These are phyloP conservation scores for Ageneiosus marmoratus DNA, from an alignment of 2,113 vertebrate species.

Conservation along the genomic window DNA sequence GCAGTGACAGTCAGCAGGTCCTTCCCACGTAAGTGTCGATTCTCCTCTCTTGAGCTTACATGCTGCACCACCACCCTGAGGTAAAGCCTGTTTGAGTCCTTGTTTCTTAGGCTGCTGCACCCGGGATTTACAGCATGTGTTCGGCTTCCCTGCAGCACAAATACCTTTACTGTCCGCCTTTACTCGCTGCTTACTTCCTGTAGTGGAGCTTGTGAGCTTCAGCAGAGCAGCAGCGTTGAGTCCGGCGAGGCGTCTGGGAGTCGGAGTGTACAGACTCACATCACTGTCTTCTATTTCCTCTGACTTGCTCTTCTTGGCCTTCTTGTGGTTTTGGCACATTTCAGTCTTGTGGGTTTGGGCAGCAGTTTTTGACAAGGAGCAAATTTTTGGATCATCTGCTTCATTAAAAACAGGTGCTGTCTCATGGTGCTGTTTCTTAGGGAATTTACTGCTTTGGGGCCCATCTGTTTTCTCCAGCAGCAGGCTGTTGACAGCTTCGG, in stretches of 20 bases:
- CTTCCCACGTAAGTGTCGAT: slow-evolving; percentile 71
- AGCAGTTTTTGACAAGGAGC: slow-evolving; percentile 22
- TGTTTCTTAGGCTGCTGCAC: slow-evolving; percentile 56
- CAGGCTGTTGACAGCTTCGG: slow-evolving; percentile 91
- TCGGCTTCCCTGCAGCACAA: slow-evolving; percentile 6
- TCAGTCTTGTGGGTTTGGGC: slow-evolving; percentile 56
- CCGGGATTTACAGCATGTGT: slow-evolving; percentile 60
- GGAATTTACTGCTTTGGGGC: slow-evolving; percentile 60
- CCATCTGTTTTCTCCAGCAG: slow-evolving; percentile 83
- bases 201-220: slow-evolving; percentile 85
- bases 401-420: slow-evolving; percentile 23
- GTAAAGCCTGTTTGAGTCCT: slow-evolving; percentile 41
- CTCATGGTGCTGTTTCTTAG: slow-evolving; percentile 68
- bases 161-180: slow-evolving; percentile 65
- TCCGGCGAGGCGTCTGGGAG: slow-evolving; percentile 89
- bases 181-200: slow-evolving; percentile 67
- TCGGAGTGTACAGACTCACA: slow-evolving; percentile 67
- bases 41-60: slow-evolving; percentile 73
- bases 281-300: slow-evolving; percentile 15
- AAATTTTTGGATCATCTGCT: slow-evolving; percentile 42
- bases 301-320: slow-evolving; percentile 60
- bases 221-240: slow-evolving; percentile 91
- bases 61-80: slow-evolving; percentile 71
- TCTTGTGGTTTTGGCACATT: slow-evolving; percentile 61
- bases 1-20: slow-evolving; percentile 55